A percentile compares a stretch with the other conserved stretches of the same genome.
Conservation (phyloP, 2,113 vertebrate species). For the Bufo gargarizans region DNA sequence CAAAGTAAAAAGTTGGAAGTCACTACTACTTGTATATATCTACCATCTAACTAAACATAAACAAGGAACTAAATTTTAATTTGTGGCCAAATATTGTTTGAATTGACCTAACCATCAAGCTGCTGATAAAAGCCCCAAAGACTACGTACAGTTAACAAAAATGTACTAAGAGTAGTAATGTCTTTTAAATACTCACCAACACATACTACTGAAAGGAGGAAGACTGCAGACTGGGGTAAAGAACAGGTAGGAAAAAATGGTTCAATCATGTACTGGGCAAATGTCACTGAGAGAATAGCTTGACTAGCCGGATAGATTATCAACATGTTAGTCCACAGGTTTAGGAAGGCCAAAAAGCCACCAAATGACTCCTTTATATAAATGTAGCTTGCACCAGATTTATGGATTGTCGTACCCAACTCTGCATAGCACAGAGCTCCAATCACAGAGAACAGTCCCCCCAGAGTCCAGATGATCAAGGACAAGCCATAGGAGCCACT, state of each 20-base stretch:
- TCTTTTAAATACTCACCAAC: conserved; percentile 70
- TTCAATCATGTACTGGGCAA: conserved; percentile 78
- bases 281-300: conserved; percentile 80
- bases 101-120: no score
- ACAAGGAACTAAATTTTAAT: no score
- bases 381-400: conserved; percentile 80
- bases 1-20: no score
- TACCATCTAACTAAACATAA: no score
- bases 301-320: conserved; percentile 81
- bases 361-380: conserved; percentile 82
- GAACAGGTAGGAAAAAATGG: conserved; percentile 73
- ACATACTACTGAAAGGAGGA: conserved; percentile 76
- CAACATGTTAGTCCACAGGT: conserved; percentile 79
- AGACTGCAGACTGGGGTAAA: conserved; percentile 63
- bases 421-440: conserved; percentile 81
- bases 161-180: not conserved
- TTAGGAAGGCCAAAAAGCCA: conserved; percentile 77
- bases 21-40: no score
- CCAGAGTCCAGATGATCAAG: conserved; percentile 76
- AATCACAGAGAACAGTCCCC: conserved; percentile 79
- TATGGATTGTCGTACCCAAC: conserved; percentile 80
- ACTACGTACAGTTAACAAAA: not conserved
- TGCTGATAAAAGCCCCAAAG: not conserved
- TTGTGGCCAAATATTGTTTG: no score
- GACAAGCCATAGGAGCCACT: conserved; percentile 79